A percentile compares a stretch with the other conserved stretches of the same genome.
Evolutionary conservation across 1,140 invertebrate genomes (phyloP).

Genomic region (Triops cancriformis): DNA sequence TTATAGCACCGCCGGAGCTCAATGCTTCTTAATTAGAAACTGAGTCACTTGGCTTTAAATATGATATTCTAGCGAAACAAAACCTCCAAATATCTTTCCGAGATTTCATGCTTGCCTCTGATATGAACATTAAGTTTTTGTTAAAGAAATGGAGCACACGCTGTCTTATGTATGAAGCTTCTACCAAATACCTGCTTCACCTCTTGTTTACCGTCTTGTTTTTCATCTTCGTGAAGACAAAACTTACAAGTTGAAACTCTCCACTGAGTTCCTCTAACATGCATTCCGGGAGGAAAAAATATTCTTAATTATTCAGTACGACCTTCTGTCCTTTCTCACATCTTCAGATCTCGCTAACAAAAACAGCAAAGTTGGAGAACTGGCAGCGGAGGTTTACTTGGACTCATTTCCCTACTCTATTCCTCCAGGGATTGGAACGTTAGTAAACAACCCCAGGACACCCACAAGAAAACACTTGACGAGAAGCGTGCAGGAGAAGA

Average conservation of each 20-base stretch:
- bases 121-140: background rate
- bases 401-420: background rate
- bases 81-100: background rate
- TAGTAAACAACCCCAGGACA: background rate
- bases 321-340: background rate
- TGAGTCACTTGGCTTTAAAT: background rate
- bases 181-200: background rate
- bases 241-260: background rate
- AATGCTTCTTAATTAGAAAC: background rate
- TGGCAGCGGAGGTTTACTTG: background rate
- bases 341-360: background rate
- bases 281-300: background rate
- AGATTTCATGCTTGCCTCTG: background rate
- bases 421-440: background rate
- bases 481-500: background rate
- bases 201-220: background rate
- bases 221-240: background rate
- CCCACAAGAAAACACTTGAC: background rate
- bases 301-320: background rate
- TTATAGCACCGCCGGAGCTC: background rate
- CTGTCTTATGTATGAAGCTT: background rate
- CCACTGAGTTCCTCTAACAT: background rate
- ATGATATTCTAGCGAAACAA: background rate
- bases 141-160: background rate
- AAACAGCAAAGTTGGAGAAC: background rate